phyloP scores from a whole-genome alignment of 1,140 invertebrate genomes.

The Drosophila navojoa region DNA sequence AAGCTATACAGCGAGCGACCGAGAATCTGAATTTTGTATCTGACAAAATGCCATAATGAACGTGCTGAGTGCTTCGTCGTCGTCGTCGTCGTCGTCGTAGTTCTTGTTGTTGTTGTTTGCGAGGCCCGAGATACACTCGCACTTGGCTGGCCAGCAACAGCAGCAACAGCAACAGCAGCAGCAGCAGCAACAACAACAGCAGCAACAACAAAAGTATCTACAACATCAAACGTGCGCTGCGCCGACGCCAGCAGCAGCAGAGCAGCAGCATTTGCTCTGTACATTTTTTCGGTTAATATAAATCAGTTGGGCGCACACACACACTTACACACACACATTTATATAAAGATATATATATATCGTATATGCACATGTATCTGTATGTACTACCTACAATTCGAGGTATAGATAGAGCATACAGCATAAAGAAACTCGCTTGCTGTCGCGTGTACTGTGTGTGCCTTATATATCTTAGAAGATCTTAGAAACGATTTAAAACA shows the following conservation, averaged over 20 bases:
- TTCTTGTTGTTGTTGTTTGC: no score
- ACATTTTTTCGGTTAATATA: slow-evolving; percentile 78
- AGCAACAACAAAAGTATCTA: slow-evolving; percentile 66
- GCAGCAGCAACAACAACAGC: slow-evolving; percentile 26
- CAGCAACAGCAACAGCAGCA: slow-evolving; percentile 27
- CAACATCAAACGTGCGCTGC: slow-evolving; percentile 77
- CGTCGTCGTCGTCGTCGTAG: slow-evolving; percentile 48
- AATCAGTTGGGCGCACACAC: slow-evolving; percentile 64
- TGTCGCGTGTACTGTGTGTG: background rate
- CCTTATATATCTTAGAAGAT: slow-evolving; percentile 42
- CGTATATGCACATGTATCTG: slow-evolving; percentile 20
- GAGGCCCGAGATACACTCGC: slow-evolving; percentile 68
- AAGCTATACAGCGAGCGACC: slow-evolving; percentile 27
- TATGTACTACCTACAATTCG: slow-evolving; percentile 29
- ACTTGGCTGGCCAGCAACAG: slow-evolving; percentile 59
- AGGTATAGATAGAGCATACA: slow-evolving; percentile 43
- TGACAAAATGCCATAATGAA: slow-evolving; percentile 82
- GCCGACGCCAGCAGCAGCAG: slow-evolving; percentile 32
- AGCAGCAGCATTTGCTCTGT: slow-evolving; percentile 48
- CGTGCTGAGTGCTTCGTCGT: slow-evolving; percentile 73
- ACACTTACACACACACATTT: slow-evolving; percentile 11
- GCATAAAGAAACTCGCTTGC: slow-evolving; percentile 47
- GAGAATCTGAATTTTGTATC: slow-evolving; percentile 78
- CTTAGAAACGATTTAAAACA: slow-evolving; percentile 44
- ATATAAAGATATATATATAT: slow-evolving; percentile 9